Conservation (phyloP, 2,113 vertebrate genomes). For the Eretmochelys imbricata region DNA sequence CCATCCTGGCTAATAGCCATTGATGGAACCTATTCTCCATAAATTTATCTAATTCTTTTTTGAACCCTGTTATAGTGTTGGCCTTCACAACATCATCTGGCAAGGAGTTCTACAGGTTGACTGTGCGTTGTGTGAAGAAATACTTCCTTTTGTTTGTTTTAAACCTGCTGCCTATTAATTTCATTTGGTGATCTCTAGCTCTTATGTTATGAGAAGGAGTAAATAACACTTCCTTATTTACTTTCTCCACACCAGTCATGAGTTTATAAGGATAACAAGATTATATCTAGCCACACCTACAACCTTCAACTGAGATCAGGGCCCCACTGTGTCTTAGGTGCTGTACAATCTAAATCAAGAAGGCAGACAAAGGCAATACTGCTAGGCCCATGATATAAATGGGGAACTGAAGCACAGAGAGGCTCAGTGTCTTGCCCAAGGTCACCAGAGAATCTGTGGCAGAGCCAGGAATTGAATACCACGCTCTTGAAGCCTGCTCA, state of each 20-base stretch:
- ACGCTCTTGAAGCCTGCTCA: fast-evolving
- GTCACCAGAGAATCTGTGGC: not conserved
- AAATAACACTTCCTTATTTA: no score
- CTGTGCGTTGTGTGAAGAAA: no score
- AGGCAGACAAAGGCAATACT: not conserved
- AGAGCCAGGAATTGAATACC: not conserved
- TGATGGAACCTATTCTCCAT: no score
- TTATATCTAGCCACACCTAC: not conserved
- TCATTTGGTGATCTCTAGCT: no score
- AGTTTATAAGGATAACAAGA: not conserved
- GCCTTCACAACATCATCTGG: no score
- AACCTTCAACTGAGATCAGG: not conserved
- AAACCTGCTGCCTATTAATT: no score
- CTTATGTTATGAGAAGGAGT: no score
- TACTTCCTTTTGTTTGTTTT: no score
- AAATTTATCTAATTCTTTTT: no score
- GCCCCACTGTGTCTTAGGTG: not conserved
- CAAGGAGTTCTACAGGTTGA: no score
- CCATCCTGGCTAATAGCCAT: no score
- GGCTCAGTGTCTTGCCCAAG: not conserved
- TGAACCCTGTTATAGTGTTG: no score
- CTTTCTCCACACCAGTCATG: not conserved
- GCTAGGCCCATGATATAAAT: not conserved
- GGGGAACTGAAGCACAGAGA: not conserved
- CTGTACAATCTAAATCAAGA: not conserved